These are phyloP conservation scores for Hippopotamyrus pictus DNA, from an alignment of 2,797 vertebrate species.

Conservation along the genomic window DNA sequence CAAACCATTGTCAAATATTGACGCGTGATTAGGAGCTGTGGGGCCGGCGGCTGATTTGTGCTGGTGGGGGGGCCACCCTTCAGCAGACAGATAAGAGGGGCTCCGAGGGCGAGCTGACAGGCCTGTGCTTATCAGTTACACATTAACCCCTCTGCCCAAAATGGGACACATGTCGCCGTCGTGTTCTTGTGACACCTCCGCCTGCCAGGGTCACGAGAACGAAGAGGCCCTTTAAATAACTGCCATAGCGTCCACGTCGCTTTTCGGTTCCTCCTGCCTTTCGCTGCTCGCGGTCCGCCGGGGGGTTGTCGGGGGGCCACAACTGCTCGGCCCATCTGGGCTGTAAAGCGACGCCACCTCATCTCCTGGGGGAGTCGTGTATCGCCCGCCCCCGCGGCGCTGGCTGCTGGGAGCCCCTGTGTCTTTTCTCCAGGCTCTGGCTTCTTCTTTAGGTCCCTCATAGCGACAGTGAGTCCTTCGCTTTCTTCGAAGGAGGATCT, in stretches of 20 bases:
- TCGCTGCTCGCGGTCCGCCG: background rate
- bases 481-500: background rate
- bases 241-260: background rate
- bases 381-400: background rate
- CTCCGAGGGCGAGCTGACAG: constrained; percentile 27
- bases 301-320: background rate
- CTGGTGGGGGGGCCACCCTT: constrained; percentile 26
- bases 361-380: background rate
- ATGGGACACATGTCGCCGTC: background rate
- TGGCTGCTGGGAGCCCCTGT: background rate
- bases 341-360: background rate
- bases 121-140: constrained; percentile 45
- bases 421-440: background rate
- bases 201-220: background rate
- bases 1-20: constrained; percentile 36
- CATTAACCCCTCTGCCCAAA: constrained; percentile 34
- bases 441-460: background rate
- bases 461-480: background rate
- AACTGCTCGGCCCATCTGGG: background rate
- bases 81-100: constrained; percentile 33
- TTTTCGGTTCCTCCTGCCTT: background rate
- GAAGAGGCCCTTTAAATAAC: background rate
- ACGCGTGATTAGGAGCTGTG: constrained; percentile 41
- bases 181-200: background rate
- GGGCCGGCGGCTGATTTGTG: constrained; percentile 30